Evolutionary conservation across 1,140 invertebrate genomes (phyloP).

Genomic region (Drosophila azteca): DNA sequence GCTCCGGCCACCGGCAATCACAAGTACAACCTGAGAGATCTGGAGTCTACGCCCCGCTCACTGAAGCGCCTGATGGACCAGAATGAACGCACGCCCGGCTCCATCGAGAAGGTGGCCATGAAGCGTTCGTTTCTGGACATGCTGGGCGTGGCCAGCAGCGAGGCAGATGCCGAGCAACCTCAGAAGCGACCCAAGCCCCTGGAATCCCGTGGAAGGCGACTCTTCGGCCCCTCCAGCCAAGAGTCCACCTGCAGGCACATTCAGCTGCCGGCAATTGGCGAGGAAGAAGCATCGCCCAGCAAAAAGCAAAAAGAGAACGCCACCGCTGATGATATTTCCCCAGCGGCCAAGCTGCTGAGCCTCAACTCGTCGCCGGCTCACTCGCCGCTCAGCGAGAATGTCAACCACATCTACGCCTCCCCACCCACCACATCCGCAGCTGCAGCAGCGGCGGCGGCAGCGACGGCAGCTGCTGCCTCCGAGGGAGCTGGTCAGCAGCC

Average conservation of each 20-base stretch:
- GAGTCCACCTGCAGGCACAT: slow-evolving; percentile 32
- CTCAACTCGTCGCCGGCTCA: slow-evolving; percentile 26
- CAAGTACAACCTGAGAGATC: slow-evolving; percentile 81
- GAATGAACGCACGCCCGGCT: slow-evolving; percentile 77
- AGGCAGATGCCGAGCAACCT: slow-evolving; percentile 41
- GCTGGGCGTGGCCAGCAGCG: slow-evolving; percentile 42
- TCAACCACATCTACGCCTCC: slow-evolving; percentile 66
- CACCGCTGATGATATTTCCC: slow-evolving; percentile 36
- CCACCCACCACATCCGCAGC: slow-evolving; percentile 62
- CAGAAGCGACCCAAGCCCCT: slow-evolving; percentile 80
- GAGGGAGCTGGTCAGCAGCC: background rate
- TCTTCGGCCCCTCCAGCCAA: slow-evolving; percentile 60
- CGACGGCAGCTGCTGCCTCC: slow-evolving; percentile 9
- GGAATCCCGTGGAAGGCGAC: slow-evolving; percentile 77
- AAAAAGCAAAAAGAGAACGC: slow-evolving; percentile 69
- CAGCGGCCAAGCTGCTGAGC: slow-evolving; percentile 27
- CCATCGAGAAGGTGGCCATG: slow-evolving; percentile 62
- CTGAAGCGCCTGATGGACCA: slow-evolving; percentile 83
- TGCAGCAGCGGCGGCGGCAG: slow-evolving; percentile 30
- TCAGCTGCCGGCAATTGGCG: slow-evolving; percentile 51
- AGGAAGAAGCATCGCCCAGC: slow-evolving; percentile 46
- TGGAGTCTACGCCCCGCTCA: slow-evolving; percentile 85
- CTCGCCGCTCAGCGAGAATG: slow-evolving; percentile 68
- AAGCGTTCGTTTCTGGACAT: slow-evolving; percentile 80
- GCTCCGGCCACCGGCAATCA: slow-evolving; percentile 47